These are phyloP conservation scores for Coregonus ussuriensis DNA, from an alignment of 2,797 vertebrate genomes.

Conservation along the genomic window DNA sequence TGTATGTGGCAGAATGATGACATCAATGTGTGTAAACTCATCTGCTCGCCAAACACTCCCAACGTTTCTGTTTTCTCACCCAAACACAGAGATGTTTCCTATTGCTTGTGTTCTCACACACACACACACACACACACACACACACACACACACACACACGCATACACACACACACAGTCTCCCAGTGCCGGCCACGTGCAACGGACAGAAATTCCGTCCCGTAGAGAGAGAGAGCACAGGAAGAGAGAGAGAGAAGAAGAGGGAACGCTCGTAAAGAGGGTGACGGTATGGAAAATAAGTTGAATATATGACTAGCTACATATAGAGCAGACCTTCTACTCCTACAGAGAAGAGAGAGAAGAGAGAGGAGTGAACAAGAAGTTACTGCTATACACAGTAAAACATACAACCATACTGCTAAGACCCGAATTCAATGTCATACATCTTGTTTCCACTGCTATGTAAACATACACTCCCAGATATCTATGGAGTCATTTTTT, in stretches of 20 bases:
- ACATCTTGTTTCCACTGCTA: too few species aligned
- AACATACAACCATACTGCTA: background rate
- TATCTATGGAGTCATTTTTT: too few species aligned
- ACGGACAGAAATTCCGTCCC: constrained; percentile 50
- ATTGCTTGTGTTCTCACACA: constrained; percentile 24
- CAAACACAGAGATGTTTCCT: constrained; percentile 31
- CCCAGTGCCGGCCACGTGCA: constrained; percentile 48
- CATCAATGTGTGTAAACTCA: background rate
- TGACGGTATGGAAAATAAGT: constrained; percentile 1
- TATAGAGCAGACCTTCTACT: background rate
- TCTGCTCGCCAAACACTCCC: constrained; percentile 7
- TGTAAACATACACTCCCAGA: too few species aligned
- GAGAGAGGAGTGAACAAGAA: background rate
- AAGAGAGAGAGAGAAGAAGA: constrained; percentile 38
- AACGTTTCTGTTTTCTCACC: constrained; percentile 23
- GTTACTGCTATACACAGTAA: background rate
- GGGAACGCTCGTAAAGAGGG: background rate
- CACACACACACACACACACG: constrained; percentile 14
- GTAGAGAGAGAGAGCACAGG: constrained; percentile 29
- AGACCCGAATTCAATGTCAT: background rate
- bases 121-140: constrained; percentile 23
- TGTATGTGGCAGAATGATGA: background rate
- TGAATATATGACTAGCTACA: background rate
- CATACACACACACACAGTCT: constrained; percentile 26
- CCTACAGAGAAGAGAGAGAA: background rate